A percentile compares a stretch with the other conserved stretches of the same genome.
phyloP scores from a whole-genome alignment of 2,113 vertebrate genomes.

The Vidua chalybeata region DNA sequence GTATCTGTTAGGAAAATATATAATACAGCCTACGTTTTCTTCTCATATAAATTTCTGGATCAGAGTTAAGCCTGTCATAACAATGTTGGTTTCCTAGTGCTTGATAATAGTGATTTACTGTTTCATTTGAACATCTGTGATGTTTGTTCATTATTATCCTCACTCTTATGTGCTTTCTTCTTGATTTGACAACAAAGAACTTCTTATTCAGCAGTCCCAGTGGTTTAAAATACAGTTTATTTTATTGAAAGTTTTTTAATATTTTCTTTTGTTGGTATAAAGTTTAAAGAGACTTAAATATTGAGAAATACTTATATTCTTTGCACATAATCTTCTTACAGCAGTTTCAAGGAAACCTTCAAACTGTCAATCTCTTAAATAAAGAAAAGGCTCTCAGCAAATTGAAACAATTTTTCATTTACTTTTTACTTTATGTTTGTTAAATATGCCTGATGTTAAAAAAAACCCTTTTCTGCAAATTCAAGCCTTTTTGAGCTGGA shows the following conservation, averaged over 20 bases:
- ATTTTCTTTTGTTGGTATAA: neutral
- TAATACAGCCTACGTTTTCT: neutral
- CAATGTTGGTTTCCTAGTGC: neutral
- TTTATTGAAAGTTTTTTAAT: neutral
- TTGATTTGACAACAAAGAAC: neutral
- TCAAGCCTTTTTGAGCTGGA: neutral
- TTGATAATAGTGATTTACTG: constrained; percentile 27
- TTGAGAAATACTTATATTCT: neutral
- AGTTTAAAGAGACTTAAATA: neutral
- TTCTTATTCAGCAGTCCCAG: neutral
- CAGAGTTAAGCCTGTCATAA: constrained; percentile 18
- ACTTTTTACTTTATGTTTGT: neutral
- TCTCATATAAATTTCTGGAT: neutral
- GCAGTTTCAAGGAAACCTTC: neutral
- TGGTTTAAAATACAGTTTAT: neutral
- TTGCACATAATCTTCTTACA: neutral
- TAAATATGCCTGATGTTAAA: neutral
- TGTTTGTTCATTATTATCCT: constrained; percentile 27
- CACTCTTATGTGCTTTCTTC: neutral
- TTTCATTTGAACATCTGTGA: constrained; percentile 28
- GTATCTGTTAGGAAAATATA: neutral
- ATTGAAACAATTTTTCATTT: neutral
- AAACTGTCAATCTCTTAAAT: neutral
- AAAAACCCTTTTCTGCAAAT: neutral
- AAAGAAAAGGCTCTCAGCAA: neutral